phyloP scores from a whole-genome alignment of 2,888 invertebrate species.

The Rotaria magnacalcarata region DNA sequence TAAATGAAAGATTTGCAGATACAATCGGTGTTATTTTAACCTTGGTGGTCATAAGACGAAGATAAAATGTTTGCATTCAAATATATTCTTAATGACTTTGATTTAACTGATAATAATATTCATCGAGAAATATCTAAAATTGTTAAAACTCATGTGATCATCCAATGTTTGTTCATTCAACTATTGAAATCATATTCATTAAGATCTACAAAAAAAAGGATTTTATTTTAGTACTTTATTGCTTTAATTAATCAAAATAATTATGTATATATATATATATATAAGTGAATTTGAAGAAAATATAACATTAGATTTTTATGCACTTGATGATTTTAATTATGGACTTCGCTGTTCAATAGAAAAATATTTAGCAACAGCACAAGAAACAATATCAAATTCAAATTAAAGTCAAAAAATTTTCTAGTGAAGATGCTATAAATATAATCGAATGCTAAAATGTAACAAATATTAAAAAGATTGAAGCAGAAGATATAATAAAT shows the following conservation, averaged over 20 bases:
- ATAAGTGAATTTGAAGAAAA: conserved; percentile 83
- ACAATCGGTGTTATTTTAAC: no score
- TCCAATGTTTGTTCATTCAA: conserved; percentile 83
- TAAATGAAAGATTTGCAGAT: no score
- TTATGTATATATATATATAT: conserved; percentile 72
- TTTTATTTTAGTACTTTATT: conserved; percentile 69
- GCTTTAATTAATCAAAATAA: conserved; percentile 82
- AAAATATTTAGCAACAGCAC: conserved; percentile 71
- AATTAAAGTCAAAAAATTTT: conserved; percentile 5
- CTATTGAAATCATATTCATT: conserved; percentile 71
- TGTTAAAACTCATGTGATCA: conserved; percentile 81
- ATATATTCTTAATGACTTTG: conserved; percentile 95
- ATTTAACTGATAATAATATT: conserved; percentile 76
- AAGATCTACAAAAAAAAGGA: background rate
- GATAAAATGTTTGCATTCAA: no score
- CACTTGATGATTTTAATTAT: conserved; percentile 84
- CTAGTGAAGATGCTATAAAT: background rate
- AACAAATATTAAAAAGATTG: background rate
- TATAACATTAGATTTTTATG: conserved; percentile 81
- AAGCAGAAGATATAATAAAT: conserved; percentile 82
- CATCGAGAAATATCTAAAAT: conserved; percentile 64
- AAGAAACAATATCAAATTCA: background rate
- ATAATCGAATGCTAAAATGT: background rate
- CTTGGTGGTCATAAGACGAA: no score
- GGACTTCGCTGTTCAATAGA: conserved; percentile 86